Percentiles rank a stretch among this genome's conserved stretches.
phyloP scores from a whole-genome alignment of 2,113 vertebrate species.

The Lophochroa leadbeateri region DNA sequence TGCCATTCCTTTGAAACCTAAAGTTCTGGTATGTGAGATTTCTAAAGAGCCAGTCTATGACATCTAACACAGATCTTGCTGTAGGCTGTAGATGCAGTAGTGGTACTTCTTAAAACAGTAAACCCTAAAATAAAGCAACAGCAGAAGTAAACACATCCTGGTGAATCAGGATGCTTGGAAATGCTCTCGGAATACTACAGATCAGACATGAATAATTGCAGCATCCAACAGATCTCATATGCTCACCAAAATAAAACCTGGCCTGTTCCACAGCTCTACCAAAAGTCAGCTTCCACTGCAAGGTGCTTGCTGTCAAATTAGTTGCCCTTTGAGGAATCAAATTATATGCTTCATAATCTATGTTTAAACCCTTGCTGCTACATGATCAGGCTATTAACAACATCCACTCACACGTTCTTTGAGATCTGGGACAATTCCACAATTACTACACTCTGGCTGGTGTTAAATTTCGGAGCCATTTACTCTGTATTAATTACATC shows the following conservation, averaged over 20 bases:
- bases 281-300: not conserved
- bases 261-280: not conserved
- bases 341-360: not conserved
- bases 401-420: not conserved
- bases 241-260: not conserved
- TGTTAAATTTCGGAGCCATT: not conserved
- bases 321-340: conserved; percentile 2
- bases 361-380: conserved; percentile 17
- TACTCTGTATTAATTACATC: conserved; percentile 24
- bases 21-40: not conserved
- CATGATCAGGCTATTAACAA: conserved; percentile 40
- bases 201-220: not conserved
- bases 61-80: not conserved
- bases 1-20: not conserved
- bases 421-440: conserved; percentile 36
- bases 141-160: not conserved
- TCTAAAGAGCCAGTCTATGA: not conserved
- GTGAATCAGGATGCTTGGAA: not conserved
- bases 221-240: not conserved
- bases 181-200: not conserved
- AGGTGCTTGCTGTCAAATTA: not conserved
- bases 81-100: not conserved
- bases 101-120: not conserved
- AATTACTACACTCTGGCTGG: not conserved
- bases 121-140: not conserved